Percentiles rank a stretch among this genome's conserved stretches.
These are phyloP conservation scores for Tachystola acroxantha DNA, from an alignment of 2,888 invertebrate genomes.

Conservation along the genomic window DNA sequence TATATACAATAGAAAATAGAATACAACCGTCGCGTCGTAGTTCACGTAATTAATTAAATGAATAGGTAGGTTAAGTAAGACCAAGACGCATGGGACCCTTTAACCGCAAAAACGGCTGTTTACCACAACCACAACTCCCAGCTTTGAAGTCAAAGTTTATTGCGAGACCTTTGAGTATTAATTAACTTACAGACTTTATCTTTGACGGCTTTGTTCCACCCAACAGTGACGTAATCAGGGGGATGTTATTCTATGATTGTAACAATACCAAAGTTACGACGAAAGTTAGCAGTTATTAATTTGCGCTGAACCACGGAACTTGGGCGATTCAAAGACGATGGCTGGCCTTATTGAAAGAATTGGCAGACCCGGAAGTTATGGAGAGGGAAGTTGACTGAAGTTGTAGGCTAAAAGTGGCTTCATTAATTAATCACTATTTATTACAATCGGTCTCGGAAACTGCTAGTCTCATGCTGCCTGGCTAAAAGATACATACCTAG, in stretches of 20 bases:
- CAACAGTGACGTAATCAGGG: background rate
- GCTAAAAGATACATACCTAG: no score
- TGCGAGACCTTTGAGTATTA: slow-evolving; percentile 29
- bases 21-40: no score
- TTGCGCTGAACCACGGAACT: slow-evolving; percentile 4
- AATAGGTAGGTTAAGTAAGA: no score
- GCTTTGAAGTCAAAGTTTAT: slow-evolving; percentile 36
- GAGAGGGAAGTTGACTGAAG: no score
- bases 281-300: slow-evolving; percentile 12
- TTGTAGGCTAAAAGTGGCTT: no score
- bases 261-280: background rate
- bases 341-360: slow-evolving; percentile 17
- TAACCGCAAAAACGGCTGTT: slow-evolving; percentile 17
- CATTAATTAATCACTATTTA: no score
- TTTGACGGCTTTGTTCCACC: slow-evolving; percentile 19
- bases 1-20: no score
- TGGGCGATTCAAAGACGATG: no score
- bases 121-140: slow-evolving; percentile 21
- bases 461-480: no score
- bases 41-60: no score
- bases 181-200: slow-evolving; percentile 37
- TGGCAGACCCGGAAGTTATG: slow-evolving; percentile 2
- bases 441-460: no score
- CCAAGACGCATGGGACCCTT: no score
- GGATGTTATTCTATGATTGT: background rate